These are phyloP conservation scores for Xestia c-nigrum DNA, from an alignment of 2,888 invertebrate genomes.

Conservation along the genomic window DNA sequence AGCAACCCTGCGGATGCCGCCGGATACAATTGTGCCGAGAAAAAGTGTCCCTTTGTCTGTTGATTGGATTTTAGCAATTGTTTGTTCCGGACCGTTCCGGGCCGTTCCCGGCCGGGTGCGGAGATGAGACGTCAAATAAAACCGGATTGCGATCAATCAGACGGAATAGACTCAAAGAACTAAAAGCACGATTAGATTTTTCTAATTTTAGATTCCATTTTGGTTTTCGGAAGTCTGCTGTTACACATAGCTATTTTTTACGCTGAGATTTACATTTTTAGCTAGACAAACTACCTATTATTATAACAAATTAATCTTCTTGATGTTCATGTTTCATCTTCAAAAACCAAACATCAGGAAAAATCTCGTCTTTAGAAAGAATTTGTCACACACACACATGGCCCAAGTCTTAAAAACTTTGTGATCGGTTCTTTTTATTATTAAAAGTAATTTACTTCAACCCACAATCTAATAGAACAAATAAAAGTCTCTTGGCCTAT, in stretches of 20 bases:
- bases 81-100: conserved; percentile 57
- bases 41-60: conserved; percentile 67
- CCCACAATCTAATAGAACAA: neutral
- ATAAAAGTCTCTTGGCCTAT: neutral
- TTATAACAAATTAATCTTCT: neutral
- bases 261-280: neutral
- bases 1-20: conserved; percentile 49
- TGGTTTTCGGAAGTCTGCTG: neutral
- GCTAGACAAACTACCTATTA: neutral
- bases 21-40: conserved; percentile 58
- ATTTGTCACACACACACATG: neutral
- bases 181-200: conserved; percentile 15
- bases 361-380: neutral
- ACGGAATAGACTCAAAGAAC: conserved; percentile 36
- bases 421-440: neutral
- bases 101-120: conserved; percentile 22
- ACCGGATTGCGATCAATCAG: conserved; percentile 56
- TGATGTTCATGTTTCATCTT: neutral
- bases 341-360: neutral
- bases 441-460: neutral
- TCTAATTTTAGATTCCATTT: neutral
- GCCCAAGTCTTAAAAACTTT: neutral
- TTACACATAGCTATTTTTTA: too few relatives aligned
- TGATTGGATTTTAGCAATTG: conserved; percentile 69
- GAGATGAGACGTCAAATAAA: conserved; percentile 59